Conservation (phyloP, 2,113 vertebrate genomes). For the Heterotis niloticus region DNA sequence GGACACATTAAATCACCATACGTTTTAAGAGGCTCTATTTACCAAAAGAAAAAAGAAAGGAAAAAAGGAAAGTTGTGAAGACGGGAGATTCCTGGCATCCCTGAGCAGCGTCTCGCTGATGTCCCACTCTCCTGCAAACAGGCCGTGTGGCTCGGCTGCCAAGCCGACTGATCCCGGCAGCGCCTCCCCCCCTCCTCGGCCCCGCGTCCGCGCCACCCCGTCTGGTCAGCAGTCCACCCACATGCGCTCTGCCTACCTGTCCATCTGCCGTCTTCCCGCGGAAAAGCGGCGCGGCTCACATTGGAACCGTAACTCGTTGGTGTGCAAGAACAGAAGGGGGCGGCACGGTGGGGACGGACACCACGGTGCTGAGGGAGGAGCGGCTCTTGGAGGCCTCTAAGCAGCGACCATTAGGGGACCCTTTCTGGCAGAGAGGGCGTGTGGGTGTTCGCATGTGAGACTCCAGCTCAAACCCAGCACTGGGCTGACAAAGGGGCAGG, state of each 20-base stretch:
- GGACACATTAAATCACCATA: slow-evolving; percentile 43
- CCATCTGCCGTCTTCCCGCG: slow-evolving; percentile 11
- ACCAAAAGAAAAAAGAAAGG: background rate
- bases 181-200: background rate
- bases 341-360: no score
- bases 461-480: no score
- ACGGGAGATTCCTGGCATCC: background rate
- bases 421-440: no score
- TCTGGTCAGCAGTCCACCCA: background rate
- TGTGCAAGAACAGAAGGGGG: slow-evolving; percentile 61
- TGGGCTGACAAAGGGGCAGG: no score
- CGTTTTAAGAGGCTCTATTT: slow-evolving; percentile 32
- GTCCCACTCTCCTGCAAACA: background rate
- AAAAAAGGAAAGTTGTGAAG: background rate
- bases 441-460: no score
- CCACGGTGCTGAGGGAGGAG: slow-evolving; percentile 44
- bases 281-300: slow-evolving; percentile 26
- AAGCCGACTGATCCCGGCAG: background rate
- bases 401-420: no score
- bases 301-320: slow-evolving; percentile 59
- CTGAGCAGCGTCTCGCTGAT: slow-evolving; percentile 3
- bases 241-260: background rate
- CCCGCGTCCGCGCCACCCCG: background rate
- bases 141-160: background rate
- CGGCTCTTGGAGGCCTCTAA: slow-evolving; percentile 21